Base-by-base conservation (phyloP, 2,888 invertebrate species). In the Seira ritae region DNA sequence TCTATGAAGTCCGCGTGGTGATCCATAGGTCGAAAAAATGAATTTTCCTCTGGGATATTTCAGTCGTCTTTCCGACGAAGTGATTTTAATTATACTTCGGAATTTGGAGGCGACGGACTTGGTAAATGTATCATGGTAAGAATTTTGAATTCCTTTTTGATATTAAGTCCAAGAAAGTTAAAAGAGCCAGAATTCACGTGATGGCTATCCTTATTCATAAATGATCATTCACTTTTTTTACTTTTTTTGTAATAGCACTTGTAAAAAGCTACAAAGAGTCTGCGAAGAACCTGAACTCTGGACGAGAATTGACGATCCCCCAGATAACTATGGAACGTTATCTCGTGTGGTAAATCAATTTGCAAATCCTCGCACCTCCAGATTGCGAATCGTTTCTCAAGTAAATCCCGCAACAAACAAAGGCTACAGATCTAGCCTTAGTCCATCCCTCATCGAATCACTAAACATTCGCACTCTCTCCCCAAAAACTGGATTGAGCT, bases 21-120 rank as follows among this genome's bases (percentile, higher is more conserved):
- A n/a, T n/a, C n/a, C n/a, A n/a, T n/a, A n/a, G n/a, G n/a, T n/a
- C n/a, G n/a, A n/a, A n/a, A n/a, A n/a, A n/a, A n/a, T n/a, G n/a
- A n/a, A 76, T 46, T 72, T 71, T 20, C 67, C 78, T 0, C 50
- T 46, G n/a, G 82, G 85, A 15, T 77, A 84, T 65, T 76, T 86
- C 17, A 31, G 73, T 4, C 73, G 62, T n/a, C 76, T 89, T 3
- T 87, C 89, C 0, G 88, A 89, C 76, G 89, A 89, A 84, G 85
- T 89, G n/a, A 78, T 89, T 15, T 73, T 89, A 17, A 89, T 88
- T 81, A 89, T 89, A 22, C 42, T 89, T 15, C 60, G 80, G n/a
- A 76, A 79, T 62, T 62, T 88, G 22, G 12, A 81, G 4, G 75
- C 85, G 3, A 71, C 17, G 23, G 89, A 87, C 77, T 70, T 87